Evolutionary conservation across 2,888 invertebrate species (phyloP).

Genomic region (Sphecodes monilicornis): DNA sequence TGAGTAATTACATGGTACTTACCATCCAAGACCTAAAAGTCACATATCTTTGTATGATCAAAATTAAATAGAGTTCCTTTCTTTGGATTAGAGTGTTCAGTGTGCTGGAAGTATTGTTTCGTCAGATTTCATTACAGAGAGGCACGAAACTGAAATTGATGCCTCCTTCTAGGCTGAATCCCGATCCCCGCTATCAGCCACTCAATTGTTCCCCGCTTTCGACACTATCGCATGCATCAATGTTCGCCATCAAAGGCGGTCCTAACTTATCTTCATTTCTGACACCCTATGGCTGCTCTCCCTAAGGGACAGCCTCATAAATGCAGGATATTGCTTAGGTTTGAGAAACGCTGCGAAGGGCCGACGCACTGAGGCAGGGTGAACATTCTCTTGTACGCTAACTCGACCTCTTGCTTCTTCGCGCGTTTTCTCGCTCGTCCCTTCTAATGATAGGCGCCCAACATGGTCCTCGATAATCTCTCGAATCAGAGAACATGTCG

Average conservation of each 20-base stretch:
- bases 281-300: constrained; percentile 28
- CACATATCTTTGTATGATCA: background rate
- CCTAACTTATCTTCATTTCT: constrained; percentile 15
- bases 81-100: background rate
- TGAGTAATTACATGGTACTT: no score
- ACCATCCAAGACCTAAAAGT: no score
- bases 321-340: constrained; percentile 67
- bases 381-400: constrained; percentile 75
- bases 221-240: background rate
- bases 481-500: background rate
- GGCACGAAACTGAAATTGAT: background rate
- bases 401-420: constrained; percentile 38
- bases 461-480: constrained; percentile 2
- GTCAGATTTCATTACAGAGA: background rate
- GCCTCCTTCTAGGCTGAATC: background rate
- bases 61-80: background rate
- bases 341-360: constrained; percentile 81
- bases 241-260: constrained; percentile 17
- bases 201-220: constrained; percentile 7
- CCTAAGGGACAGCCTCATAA: constrained; percentile 50
- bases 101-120: background rate
- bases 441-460: constrained; percentile 20
- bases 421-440: constrained; percentile 39
- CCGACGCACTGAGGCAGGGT: constrained; percentile 80
- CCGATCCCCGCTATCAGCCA: background rate